Evolutionary conservation across 2,888 invertebrate genomes (phyloP).

Genomic region (Clostera curtula): DNA sequence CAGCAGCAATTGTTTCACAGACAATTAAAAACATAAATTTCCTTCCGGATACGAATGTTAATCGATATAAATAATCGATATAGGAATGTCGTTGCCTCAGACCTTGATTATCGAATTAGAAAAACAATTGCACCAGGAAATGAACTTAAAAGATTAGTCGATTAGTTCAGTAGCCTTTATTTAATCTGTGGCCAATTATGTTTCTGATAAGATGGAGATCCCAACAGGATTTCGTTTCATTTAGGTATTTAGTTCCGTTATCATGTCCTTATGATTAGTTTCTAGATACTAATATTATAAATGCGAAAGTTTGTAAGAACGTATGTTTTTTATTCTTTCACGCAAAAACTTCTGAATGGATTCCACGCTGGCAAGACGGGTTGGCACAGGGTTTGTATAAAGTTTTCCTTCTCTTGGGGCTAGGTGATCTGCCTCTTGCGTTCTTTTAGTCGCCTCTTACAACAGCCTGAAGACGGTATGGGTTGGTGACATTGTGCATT

Average conservation of each 20-base stretch:
- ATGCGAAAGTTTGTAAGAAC: too few relatives aligned
- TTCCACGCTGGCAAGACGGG: too few relatives aligned
- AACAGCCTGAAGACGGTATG: too few relatives aligned
- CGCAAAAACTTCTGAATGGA: too few relatives aligned
- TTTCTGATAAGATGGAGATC: slow-evolving; percentile 14
- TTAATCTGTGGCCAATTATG: slow-evolving; percentile 24
- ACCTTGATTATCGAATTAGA: slow-evolving; percentile 30
- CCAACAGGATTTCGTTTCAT: slow-evolving; percentile 13
- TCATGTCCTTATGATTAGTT: slow-evolving; percentile 22
- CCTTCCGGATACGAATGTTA: slow-evolving; percentile 17
- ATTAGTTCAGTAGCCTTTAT: slow-evolving; percentile 26
- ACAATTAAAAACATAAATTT: slow-evolving; percentile 14
- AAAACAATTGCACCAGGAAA: slow-evolving; percentile 30
- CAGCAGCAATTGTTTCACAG: slow-evolving; percentile 19
- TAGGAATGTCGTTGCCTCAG: slow-evolving; percentile 15
- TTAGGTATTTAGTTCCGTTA: slow-evolving; percentile 18
- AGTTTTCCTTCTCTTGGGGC: too few relatives aligned
- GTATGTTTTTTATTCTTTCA: too few relatives aligned
- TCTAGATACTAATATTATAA: too few relatives aligned
- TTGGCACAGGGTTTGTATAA: too few relatives aligned
- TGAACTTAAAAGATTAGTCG: slow-evolving; percentile 23
- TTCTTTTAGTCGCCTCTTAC: too few relatives aligned
- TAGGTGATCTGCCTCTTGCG: too few relatives aligned
- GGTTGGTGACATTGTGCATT: too few relatives aligned
- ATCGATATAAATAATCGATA: slow-evolving; percentile 8